Evolutionary conservation across 1,140 invertebrate genomes (phyloP).

Genomic region (Trichonephila clavipes): DNA sequence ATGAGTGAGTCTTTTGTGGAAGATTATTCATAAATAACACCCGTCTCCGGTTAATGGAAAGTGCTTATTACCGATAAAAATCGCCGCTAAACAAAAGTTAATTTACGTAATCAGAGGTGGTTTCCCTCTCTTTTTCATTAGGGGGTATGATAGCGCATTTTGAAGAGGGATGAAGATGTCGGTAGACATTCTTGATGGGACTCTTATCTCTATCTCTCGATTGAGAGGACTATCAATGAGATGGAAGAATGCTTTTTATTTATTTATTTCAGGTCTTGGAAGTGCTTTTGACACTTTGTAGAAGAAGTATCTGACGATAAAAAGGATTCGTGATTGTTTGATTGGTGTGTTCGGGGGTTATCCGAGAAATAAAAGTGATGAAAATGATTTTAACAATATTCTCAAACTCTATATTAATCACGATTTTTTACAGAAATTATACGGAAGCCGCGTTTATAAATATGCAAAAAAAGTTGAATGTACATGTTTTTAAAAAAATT

Average conservation of each 20-base stretch:
- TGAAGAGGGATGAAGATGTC: neutral
- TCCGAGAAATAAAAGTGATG: too few species aligned
- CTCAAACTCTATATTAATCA: too few species aligned
- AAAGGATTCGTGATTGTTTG: too few species aligned
- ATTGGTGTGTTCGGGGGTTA: too few species aligned
- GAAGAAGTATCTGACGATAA: too few species aligned
- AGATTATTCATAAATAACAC: conserved; percentile 25
- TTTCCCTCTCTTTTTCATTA: neutral
- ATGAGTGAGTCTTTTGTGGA: conserved; percentile 14
- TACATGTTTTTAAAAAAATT: too few species aligned
- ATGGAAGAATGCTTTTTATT: neutral
- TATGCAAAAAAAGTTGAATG: too few species aligned
- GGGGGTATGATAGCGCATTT: neutral
- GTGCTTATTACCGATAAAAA: conserved; percentile 33
- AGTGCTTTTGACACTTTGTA: too few species aligned
- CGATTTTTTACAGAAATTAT: too few species aligned
- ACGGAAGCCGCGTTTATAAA: too few species aligned
- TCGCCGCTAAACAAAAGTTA: conserved; percentile 31
- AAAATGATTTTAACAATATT: too few species aligned
- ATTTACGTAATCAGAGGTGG: conserved; percentile 27
- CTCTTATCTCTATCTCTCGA: neutral
- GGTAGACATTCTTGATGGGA: neutral
- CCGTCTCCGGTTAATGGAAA: neutral
- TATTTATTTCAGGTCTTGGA: too few species aligned
- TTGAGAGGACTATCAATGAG: neutral